Evolutionary conservation across 2,113 vertebrate genomes (phyloP).

Genomic region (Caranx melampygus): DNA sequence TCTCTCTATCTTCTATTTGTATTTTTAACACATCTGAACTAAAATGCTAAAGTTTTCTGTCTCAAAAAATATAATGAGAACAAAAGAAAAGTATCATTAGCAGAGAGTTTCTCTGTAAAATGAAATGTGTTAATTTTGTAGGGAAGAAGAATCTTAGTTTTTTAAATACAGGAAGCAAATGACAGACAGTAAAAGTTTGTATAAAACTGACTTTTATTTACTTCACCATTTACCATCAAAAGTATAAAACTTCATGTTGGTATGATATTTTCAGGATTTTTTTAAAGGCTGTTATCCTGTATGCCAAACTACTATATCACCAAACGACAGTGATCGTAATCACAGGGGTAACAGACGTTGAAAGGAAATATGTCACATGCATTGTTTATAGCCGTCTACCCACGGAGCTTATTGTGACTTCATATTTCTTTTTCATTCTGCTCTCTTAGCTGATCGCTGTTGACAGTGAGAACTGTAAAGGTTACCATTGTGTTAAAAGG

Average conservation of each 20-base stretch:
- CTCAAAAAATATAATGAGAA: neutral
- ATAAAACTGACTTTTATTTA: neutral
- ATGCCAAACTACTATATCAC: neutral
- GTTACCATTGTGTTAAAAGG: no score
- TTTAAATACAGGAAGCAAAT: neutral
- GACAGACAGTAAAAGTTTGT: neutral
- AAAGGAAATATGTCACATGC: neutral
- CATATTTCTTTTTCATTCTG: neutral
- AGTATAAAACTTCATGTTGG: neutral
- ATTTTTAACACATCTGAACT: neutral
- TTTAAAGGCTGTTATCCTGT: neutral
- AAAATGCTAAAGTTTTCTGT: neutral
- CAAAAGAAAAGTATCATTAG: neutral
- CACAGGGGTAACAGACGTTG: neutral
- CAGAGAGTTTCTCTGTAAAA: neutral
- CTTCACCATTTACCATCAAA: neutral
- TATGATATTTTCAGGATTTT: neutral
- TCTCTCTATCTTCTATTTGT: neutral
- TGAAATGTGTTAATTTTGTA: neutral
- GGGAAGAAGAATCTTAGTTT: neutral
- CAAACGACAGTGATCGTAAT: constrained; percentile 4
- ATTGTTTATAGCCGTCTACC: neutral
- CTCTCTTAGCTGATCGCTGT: neutral
- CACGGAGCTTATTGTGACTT: neutral
- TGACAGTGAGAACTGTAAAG: neutral